Evolutionary conservation across 2,113 vertebrate species (phyloP), one percentile per base, ranked within the genome.

Genomic region (Hystrix brachyura): DNA sequence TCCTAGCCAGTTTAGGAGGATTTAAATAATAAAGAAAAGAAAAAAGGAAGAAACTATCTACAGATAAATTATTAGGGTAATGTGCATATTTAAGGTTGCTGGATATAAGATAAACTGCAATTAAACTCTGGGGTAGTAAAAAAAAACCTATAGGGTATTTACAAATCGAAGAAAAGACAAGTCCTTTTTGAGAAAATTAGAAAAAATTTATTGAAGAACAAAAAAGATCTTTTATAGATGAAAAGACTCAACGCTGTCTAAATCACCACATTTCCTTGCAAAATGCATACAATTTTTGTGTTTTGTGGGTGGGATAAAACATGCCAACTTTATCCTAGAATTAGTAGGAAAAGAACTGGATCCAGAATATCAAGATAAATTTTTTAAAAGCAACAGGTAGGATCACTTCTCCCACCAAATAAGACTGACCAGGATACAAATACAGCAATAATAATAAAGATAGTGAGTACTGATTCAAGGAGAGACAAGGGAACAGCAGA

Each of bases 1-100:
- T 78, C 43, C 38, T 48, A 59, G 34, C 11, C 82, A 76, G 21
- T 72, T 65, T 57, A 74, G 51, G 69, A 93, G 86, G 74, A 87
- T 69, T 51, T 21, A 87, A 87, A 51, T 89, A 95, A 91, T 23
- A 91, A n/a, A n/a, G 67, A 69, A 78, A 78, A 46, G 25, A 29
- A 78, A 25, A 46, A 72, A 72, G 23, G 27, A 51, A 51, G 11
- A 53, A 79, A 74, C 1, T 27, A 76, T 64, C 15, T 62, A 23
- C 29, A 79, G 29, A 74, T 59, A 67, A 74, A 53, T 87, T 84
- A 38, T 91, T 84, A 74, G 18, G 23, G 6, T 91, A 76, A 85
- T 64, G 57, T 46, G 51, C n/a, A 82, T 53, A 81, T 59, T 87
- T 91, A 80, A 95, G 91, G 48, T 79, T 86, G 6, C 27, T 65